Base-by-base conservation (phyloP, 2,888 invertebrate genomes). In the Drosophila formosana region DNA sequence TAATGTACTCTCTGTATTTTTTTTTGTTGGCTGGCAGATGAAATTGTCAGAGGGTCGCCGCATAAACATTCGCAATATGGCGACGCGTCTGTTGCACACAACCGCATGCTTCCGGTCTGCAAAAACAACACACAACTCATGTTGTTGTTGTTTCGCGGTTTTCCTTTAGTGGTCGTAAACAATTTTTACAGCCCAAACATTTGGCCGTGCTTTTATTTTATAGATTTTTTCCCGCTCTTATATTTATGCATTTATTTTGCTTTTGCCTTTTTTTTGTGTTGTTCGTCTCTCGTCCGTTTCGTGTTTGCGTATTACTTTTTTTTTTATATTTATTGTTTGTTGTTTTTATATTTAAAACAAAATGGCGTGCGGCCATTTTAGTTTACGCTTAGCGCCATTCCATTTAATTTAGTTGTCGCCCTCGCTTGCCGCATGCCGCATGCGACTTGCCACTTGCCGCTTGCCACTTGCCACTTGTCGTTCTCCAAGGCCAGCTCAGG, bases 161-260 rank as follows among this genome's bases (percentile, higher is more conserved):
- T 80, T 66, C 69, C 78, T 82, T 84, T 78, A 82, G 76, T 80
- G 82, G 74, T 74, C 84, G 84, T 84, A 78, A 82, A 82, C 82
- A 82, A 84, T 84, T 82, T 82, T 82, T 84, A 84, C 82, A 76
- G 78, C 78, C 74, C 76, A 80, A 82, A 84, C 82, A 82, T 84
- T 82, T 82, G 84, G 76, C 67, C 62, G 68, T 60, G 74, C 76
- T 76, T 78, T 80, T 62, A 52, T 66, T 37, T 37, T 46, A 26
- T 30, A 30, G 2, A 8, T 52, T 52, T 56, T 34, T 32, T 28
- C 30, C 30, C 30, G 25, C 25, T 3, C 6, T 4, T 37, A 43
- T 55, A 61, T 62, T 26, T 58, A 37, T 23, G 26, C 34, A 46
- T 50, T 32, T 41, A 11, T 18, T 37, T 37, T 46, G 18, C n/a